These are phyloP conservation scores for Vanessa atalanta DNA, from an alignment of 1,140 invertebrate genomes.

Conservation along the genomic window DNA sequence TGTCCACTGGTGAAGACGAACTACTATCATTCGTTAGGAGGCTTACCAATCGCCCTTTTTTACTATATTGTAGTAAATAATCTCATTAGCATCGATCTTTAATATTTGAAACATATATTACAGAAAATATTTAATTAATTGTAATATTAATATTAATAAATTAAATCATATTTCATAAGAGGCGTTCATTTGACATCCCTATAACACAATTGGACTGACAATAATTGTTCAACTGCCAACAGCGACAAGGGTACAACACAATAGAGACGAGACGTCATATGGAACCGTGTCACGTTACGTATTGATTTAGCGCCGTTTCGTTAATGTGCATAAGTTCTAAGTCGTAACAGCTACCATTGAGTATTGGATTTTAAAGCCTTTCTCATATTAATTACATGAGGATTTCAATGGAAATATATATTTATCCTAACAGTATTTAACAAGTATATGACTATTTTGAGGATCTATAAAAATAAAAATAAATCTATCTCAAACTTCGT, in stretches of 20 bases:
- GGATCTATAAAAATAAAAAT: too few species aligned
- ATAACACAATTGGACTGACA: constrained; percentile 40
- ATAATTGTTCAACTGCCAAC: constrained; percentile 51
- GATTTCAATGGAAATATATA: not conserved
- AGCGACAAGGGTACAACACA: constrained; percentile 47
- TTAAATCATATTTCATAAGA: not conserved
- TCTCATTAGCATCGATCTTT: not conserved
- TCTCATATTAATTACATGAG: not conserved
- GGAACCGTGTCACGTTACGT: constrained; percentile 43
- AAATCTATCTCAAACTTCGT: too few species aligned
- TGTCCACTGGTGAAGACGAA: too few species aligned
- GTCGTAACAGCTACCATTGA: not conserved
- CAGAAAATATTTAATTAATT: not conserved
- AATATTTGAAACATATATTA: not conserved
- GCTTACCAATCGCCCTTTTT: too few species aligned
- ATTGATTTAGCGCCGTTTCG: constrained; percentile 39
- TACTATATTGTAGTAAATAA: not conserved
- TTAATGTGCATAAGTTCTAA: constrained; percentile 11
- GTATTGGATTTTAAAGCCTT: not conserved
- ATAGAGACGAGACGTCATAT: constrained; percentile 39
- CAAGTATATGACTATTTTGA: too few species aligned
- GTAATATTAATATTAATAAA: not conserved
- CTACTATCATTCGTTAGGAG: too few species aligned
- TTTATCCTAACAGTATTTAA: not conserved
- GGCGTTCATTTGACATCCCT: constrained; percentile 30